Percentiles rank a stretch among this genome's conserved stretches.
phyloP scores from a whole-genome alignment of 2,888 invertebrate genomes.

The Eupithecia tripunctaria region DNA sequence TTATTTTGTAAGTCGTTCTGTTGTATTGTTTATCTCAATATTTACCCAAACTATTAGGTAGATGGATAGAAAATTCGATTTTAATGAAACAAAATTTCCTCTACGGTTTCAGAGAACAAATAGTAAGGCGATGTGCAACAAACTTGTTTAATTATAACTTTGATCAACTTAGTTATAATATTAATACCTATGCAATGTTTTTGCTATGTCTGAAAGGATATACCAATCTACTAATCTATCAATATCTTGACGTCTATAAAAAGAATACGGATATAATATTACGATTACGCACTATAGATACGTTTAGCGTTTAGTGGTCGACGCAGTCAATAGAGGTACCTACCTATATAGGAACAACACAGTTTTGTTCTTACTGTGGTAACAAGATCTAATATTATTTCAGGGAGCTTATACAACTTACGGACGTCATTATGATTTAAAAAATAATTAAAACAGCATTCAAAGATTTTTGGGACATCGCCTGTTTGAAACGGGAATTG shows the following conservation, averaged over 20 bases:
- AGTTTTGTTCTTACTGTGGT: not conserved
- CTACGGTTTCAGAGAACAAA: no score
- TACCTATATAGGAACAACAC: no score
- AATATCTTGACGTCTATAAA: conserved; percentile 18
- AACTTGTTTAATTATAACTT: not conserved
- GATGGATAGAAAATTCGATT: no score
- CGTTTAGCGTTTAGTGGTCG: conserved; percentile 20
- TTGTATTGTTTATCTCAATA: no score
- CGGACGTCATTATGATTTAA: no score
- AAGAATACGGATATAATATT: conserved; percentile 31
- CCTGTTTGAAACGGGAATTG: no score
- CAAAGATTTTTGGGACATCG: no score
- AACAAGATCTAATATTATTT: conserved; percentile 1
- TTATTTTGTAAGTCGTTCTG: no score
- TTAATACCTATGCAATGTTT: conserved; percentile 10
- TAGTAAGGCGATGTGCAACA: not conserved
- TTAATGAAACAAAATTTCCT: no score
- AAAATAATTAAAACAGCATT: no score
- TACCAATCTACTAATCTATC: conserved; percentile 17
- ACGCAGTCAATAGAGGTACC: not conserved
- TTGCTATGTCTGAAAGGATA: conserved; percentile 13
- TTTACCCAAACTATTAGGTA: no score
- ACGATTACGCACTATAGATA: conserved; percentile 22
- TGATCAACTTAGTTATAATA: not conserved
- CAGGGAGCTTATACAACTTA: not conserved